A percentile compares a stretch with the other conserved stretches of the same genome.
Evolutionary conservation across 1,140 invertebrate species (phyloP).

Genomic region (Eupeodes corollae): DNA sequence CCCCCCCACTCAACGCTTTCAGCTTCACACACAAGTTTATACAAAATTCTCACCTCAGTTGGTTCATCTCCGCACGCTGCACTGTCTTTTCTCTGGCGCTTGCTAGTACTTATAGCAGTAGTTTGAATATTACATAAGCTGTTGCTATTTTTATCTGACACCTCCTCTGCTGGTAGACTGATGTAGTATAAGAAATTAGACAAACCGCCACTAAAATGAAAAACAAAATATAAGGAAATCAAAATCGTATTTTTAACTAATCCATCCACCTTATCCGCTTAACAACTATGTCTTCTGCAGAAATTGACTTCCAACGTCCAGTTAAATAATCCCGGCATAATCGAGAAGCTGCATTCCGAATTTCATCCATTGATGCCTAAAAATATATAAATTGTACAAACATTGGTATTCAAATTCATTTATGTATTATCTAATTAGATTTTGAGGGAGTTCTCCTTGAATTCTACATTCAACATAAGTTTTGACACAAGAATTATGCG

Average conservation of each 20-base stretch:
- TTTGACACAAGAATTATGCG: too few relatives aligned
- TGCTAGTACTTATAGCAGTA: conserved; percentile 10
- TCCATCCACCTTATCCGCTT: conserved; percentile 63
- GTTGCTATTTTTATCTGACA: conserved; percentile 4
- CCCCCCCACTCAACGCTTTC: too few relatives aligned
- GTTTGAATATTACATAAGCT: conserved; percentile 1
- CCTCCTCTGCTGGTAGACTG: conserved; percentile 50
- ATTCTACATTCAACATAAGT: too few relatives aligned
- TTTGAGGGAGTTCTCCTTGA: too few relatives aligned
- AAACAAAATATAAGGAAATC: conserved; percentile 4
- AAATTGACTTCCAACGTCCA: conserved; percentile 75
- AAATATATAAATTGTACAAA: too few relatives aligned
- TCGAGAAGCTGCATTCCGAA: conserved; percentile 66
- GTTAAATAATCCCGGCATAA: conserved; percentile 79
- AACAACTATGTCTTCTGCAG: conserved; percentile 59
- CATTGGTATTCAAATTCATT: too few relatives aligned
- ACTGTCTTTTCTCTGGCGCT: conserved; percentile 13
- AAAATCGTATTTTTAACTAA: background rate
- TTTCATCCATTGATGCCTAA: conserved; percentile 46
- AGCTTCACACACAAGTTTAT: too few relatives aligned
- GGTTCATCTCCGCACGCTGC: conserved; percentile 8
- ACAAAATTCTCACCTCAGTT: too few relatives aligned
- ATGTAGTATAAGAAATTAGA: conserved; percentile 76
- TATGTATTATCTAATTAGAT: too few relatives aligned
- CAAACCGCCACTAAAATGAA: conserved; percentile 55